Conservation (phyloP, 1,140 invertebrate genomes). For the Nebria ingens region DNA sequence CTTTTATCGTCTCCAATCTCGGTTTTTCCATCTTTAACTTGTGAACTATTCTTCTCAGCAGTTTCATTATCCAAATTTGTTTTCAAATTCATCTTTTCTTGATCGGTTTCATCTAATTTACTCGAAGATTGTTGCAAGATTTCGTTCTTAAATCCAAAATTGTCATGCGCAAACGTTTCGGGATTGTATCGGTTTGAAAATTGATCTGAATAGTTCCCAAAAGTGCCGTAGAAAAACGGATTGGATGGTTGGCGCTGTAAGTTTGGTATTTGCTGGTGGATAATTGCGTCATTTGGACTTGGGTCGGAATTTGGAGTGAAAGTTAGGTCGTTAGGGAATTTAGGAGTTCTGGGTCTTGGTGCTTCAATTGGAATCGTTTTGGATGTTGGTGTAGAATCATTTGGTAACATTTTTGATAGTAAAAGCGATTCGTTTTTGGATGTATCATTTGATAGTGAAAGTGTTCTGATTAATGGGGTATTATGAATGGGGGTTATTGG, state of each 20-base stretch:
- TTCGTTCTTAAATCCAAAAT: slow-evolving; percentile 2
- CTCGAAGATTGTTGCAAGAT: not conserved
- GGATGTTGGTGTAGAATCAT: too few species aligned
- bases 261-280: too few species aligned
- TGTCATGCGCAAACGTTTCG: not conserved
- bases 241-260: not conserved
- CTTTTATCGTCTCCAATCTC: slow-evolving; percentile 27
- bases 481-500: too few species aligned
- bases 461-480: too few species aligned
- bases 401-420: too few species aligned
- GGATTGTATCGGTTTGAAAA: slow-evolving; percentile 1
- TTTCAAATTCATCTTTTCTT: not conserved
- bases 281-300: too few species aligned
- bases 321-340: too few species aligned
- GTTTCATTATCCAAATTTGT: slow-evolving; percentile 30
- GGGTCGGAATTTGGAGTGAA: not conserved
- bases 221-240: not conserved
- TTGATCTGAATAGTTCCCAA: not conserved
- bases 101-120: not conserved
- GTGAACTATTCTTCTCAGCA: slow-evolving; percentile 25
- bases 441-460: too few species aligned
- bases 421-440: too few species aligned
- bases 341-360: too few species aligned
- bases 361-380: too few species aligned
- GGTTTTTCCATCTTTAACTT: slow-evolving; percentile 25